Base-by-base conservation (phyloP, 2,797 vertebrate genomes). In the Nyctalus aviator region DNA sequence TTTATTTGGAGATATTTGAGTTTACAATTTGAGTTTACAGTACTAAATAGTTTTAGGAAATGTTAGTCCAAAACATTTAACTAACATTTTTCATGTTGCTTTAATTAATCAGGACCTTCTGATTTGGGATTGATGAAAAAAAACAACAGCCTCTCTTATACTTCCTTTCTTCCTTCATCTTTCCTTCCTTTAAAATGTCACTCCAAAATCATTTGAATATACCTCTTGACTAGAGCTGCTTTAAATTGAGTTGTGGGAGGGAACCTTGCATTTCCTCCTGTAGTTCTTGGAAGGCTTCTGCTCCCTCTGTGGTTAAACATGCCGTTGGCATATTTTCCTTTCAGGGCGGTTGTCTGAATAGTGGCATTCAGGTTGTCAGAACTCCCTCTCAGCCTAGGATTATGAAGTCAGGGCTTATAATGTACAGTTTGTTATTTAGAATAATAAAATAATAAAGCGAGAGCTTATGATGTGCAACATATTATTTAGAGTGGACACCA, bases 331-430 rank as follows among this genome's bases (percentile, higher is more conserved):
- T 59, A 35, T 88, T 95, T 85, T 0, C 6, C 83, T 97, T 93
- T 48, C 15, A 71, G 8, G 48, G 86, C 90, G 59, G 84, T 30
- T 72, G 44, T 77, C 96, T 95, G 91, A 93, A 95, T 87, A 95
- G 90, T 18, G 59, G 55, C 48, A 68, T 75, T 97, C 86, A 88
- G 89, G 17, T 17, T 89, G 1, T 90, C 81, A 90, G 91, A 62
- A 93, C 64, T 4, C 20, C 53, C 41, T 55, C 27, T n/a, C 23
- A 91, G 86, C 69, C 15, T 85, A 5, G 53, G 11, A 13, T 93
- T 83, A 5, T 9, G 21, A 71, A 0, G 0, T 37, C 57, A 27
- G 81, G 84, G 27, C 6, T 75, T 44, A 91, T 77, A 89, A 7
- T 84, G n/a, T 14, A 25, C 3, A 5, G 37, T 93, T 95, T 93